A percentile compares a stretch with the other conserved stretches of the same genome.
Evolutionary conservation across 2,797 vertebrate species (phyloP).

Genomic region (Arctocebus calabarensis): DNA sequence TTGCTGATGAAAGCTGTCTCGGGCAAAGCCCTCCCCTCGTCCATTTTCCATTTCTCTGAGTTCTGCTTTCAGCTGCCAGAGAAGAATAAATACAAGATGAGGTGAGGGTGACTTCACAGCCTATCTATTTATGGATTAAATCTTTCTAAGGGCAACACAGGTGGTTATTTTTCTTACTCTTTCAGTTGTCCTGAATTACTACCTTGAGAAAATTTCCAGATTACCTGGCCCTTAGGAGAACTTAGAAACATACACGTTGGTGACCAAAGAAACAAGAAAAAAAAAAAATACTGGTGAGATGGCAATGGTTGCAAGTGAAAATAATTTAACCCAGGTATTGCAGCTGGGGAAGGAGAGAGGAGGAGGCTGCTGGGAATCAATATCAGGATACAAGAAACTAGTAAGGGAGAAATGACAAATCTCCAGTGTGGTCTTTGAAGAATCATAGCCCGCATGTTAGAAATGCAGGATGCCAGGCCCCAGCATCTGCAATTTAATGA

Average conservation of each 20-base stretch:
- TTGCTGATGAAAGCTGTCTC: constrained; percentile 70
- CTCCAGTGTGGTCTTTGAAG: constrained; percentile 24
- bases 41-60: constrained; percentile 60
- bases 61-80: constrained; percentile 61
- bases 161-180: background rate
- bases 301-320: background rate
- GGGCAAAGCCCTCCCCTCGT: constrained; percentile 56
- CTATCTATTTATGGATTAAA: constrained; percentile 45
- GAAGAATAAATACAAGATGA: constrained; percentile 48
- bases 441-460: background rate
- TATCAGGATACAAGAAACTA: background rate
- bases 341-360: background rate
- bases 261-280: background rate
- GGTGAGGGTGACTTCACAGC: background rate
- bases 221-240: constrained; percentile 21
- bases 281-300: background rate
- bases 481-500: constrained; percentile 22
- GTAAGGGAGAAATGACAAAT: background rate
- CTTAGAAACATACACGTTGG: background rate
- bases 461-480: background rate
- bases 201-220: constrained; percentile 24
- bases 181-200: constrained; percentile 44
- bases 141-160: background rate
- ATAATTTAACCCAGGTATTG: background rate
- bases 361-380: background rate